Base-by-base conservation (phyloP, 2,797 vertebrate species). In the Emys orbicularis region DNA sequence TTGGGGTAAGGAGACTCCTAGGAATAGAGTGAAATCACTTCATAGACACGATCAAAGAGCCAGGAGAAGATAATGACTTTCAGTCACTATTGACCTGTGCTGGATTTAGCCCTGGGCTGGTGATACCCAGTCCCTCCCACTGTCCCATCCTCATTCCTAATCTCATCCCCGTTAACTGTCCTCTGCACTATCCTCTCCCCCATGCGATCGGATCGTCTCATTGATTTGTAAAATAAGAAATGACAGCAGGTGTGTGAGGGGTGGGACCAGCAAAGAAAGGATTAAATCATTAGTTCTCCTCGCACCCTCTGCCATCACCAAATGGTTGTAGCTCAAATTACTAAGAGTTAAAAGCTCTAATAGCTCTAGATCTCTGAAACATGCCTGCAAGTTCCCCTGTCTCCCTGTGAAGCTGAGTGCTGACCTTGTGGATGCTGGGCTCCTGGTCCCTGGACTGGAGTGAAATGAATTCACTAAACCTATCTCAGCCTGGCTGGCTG, bases 371-470 rank as follows among this genome's bases (percentile, higher is more conserved):
- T 27, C 83, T 79, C 56, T 86, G 9, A 31, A 74, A 87, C 68
- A 4, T 25, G 81, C 23, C 9, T 5, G 3, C 72, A 88, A 1
- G 0, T 8, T 92, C 37, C 41, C 12, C 41, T 72, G 16, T 44
- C 80, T 85, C 27, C 59, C 90, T 8, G 25, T 11, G 31, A 57
- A 52, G 12, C n/a, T 31, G 13, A 6, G 29, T 25, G 29, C 74
- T 93, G 87, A 59, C 68, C 9, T 29, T 87, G 76, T 86, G 82
- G 92, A 80, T 59, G 29, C 86, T 6, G 23, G 16, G 54, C 47
- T 86, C 82, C 82, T 84, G 19, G 34, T 91, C 31, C 79, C 72
- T 87, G 87, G 57, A 8, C 88, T 74, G 0, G 0, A 52, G 0
- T 21, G 44, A 49, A 86, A 74, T 54, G 53, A 79, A 54, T 81